Evolutionary conservation across 1,140 invertebrate genomes (phyloP).

Genomic region (Portunus trituberculatus): DNA sequence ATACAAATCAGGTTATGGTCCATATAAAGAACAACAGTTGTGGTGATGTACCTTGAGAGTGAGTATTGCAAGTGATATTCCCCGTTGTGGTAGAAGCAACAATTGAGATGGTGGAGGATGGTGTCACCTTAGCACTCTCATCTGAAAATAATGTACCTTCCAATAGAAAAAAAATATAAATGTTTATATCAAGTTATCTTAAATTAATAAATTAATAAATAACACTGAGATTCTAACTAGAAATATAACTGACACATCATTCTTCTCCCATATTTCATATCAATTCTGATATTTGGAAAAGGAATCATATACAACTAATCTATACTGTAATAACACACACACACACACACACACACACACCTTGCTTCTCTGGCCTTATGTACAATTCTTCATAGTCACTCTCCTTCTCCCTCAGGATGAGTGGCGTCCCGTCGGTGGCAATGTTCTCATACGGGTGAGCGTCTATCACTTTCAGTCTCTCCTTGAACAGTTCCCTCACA

Average conservation of each 20-base stretch:
- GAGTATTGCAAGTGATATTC: conserved; percentile 49
- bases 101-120: conserved; percentile 60
- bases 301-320: too few relatives aligned
- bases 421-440: conserved; percentile 81
- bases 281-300: too few relatives aligned
- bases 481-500: conserved; percentile 83
- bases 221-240: too few relatives aligned
- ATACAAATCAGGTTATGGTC: too few relatives aligned
- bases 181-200: too few relatives aligned
- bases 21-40: too few relatives aligned
- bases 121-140: conserved; percentile 67
- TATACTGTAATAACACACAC: too few relatives aligned
- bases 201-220: too few relatives aligned
- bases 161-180: neutral
- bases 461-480: conserved; percentile 83
- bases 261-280: too few relatives aligned
- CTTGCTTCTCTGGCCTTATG: conserved; percentile 72
- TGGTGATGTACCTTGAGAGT: conserved; percentile 28
- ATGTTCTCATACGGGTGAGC: conserved; percentile 84
- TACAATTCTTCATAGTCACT: conserved; percentile 77
- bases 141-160: neutral
- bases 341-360: neutral
- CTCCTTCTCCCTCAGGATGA: conserved; percentile 78
- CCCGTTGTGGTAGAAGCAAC: conserved; percentile 59
- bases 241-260: too few relatives aligned